A percentile compares a stretch with the other conserved stretches of the same genome.
Conservation (phyloP, 1,140 invertebrate genomes). For the Tachypleus tridentatus region DNA sequence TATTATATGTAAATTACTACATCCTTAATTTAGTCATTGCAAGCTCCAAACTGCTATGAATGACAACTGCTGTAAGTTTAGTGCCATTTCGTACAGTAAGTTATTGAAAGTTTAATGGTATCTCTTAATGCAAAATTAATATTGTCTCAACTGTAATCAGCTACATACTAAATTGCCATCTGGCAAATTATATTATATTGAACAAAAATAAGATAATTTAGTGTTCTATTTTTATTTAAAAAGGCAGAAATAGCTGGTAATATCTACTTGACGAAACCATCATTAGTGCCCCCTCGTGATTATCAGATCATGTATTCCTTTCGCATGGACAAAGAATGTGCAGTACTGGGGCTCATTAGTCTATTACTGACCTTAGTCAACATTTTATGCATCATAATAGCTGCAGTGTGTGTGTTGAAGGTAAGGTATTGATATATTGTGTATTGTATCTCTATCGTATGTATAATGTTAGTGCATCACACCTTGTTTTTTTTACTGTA, state of each 20-base stretch:
- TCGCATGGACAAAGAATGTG: slow-evolving; percentile 59
- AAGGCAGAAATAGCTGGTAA: not conserved
- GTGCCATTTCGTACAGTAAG: no score
- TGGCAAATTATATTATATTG: no score
- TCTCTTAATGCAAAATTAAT: no score
- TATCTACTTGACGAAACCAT: slow-evolving; percentile 13
- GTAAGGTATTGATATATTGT: slow-evolving; percentile 32
- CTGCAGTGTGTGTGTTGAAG: slow-evolving; percentile 66
- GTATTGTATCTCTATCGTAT: no score
- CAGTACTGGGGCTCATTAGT: slow-evolving; percentile 62
- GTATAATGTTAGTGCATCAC: not conserved
- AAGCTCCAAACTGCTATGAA: no score
- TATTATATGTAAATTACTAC: no score
- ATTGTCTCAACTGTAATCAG: no score
- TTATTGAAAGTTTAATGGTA: no score
- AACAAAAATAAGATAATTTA: slow-evolving; percentile 3
- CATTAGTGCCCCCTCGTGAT: slow-evolving; percentile 15
- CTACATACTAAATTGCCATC: no score
- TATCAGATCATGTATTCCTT: slow-evolving; percentile 49
- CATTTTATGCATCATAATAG: slow-evolving; percentile 70
- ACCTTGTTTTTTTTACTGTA: no score
- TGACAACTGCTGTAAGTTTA: no score
- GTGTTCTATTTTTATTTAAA: slow-evolving; percentile 39
- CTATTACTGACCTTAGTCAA: slow-evolving; percentile 67
- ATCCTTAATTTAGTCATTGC: no score